Conservation (phyloP, 2,113 vertebrate genomes). For the Notechis scutatus region DNA sequence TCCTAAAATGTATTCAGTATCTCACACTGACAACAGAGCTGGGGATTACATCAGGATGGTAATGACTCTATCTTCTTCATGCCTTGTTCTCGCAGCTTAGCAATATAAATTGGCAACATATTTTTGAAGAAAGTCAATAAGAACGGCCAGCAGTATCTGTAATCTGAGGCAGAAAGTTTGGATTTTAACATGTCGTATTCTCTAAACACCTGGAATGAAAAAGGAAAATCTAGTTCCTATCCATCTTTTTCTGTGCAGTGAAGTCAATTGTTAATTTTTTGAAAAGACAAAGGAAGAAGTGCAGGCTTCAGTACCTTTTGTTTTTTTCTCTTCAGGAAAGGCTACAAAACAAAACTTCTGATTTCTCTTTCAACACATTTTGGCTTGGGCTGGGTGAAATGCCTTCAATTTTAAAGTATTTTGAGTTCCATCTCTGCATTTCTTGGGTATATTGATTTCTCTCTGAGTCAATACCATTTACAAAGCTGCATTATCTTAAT, state of each 20-base stretch:
- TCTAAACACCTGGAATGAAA: background rate
- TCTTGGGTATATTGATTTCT: background rate
- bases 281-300: slow-evolving; percentile 7
- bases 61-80: background rate
- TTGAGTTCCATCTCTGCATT: background rate
- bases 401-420: background rate
- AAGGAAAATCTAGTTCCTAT: background rate
- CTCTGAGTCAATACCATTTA: background rate
- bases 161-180: background rate
- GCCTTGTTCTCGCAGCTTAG: background rate
- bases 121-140: slow-evolving; percentile 32
- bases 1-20: slow-evolving; percentile 37
- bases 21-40: slow-evolving; percentile 38
- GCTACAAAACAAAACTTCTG: background rate
- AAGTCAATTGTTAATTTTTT: slow-evolving; percentile 50
- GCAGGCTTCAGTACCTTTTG: slow-evolving; percentile 10
- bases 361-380: slow-evolving; percentile 5
- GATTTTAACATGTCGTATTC: slow-evolving; percentile 19
- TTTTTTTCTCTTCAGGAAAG: slow-evolving; percentile 1
- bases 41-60: slow-evolving; percentile 7
- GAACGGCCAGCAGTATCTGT: background rate
- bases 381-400: background rate
- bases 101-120: slow-evolving; percentile 10
- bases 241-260: slow-evolving; percentile 35
- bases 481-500: background rate